A percentile compares a stretch with the other conserved stretches of the same genome.
These are phyloP conservation scores for Rhyzopertha dominica DNA, from an alignment of 1,140 invertebrate genomes.

Conservation along the genomic window DNA sequence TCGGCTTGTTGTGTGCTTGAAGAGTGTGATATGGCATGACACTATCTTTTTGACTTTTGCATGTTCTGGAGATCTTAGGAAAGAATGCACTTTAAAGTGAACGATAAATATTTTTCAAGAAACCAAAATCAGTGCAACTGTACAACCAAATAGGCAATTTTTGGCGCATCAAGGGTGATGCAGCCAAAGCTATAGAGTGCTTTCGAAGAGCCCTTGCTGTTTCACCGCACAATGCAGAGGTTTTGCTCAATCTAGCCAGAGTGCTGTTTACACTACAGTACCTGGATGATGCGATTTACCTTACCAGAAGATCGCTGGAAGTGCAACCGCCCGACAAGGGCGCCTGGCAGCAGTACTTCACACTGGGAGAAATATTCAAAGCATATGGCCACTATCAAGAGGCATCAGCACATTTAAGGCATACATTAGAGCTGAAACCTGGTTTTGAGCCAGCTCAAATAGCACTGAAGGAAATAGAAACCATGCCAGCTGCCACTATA, in stretches of 20 bases:
- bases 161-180: constrained; percentile 79
- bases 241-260: constrained; percentile 75
- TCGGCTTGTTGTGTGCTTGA: no score
- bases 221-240: constrained; percentile 80
- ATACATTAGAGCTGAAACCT: constrained; percentile 75
- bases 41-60: no score
- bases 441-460: constrained; percentile 73
- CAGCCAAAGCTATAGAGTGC: constrained; percentile 79
- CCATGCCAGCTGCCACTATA: constrained; percentile 64
- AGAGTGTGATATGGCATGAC: no score
- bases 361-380: constrained; percentile 77
- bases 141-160: constrained; percentile 89
- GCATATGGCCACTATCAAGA: constrained; percentile 79
- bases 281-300: constrained; percentile 81
- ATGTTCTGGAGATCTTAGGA: no score
- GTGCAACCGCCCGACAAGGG: constrained; percentile 73
- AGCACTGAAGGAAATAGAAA: constrained; percentile 73
- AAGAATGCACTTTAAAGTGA: no score
- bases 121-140: constrained; percentile 78
- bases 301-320: constrained; percentile 62
- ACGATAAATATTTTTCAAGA: no score
- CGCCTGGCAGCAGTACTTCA: constrained; percentile 87
- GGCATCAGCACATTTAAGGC: constrained; percentile 72
- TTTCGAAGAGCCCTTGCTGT: constrained; percentile 78
- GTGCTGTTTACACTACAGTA: constrained; percentile 82